Percentiles rank a stretch among this genome's conserved stretches.
Evolutionary conservation across 23 tunicate species (phyloP).

Genomic region (Halocynthia aurantium): DNA sequence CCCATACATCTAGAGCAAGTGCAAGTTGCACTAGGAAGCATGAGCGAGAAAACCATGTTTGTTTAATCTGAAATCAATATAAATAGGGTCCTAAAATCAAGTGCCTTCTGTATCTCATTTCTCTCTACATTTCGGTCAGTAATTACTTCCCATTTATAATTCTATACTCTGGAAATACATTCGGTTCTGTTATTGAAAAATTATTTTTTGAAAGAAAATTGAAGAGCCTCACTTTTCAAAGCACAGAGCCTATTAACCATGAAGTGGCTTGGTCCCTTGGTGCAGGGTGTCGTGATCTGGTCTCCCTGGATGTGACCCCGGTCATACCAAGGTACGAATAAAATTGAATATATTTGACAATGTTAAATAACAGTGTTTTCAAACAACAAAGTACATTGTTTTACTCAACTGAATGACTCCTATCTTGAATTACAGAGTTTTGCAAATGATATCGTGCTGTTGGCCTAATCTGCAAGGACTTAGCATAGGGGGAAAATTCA

Average conservation of each 20-base stretch:
- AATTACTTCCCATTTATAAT: background rate
- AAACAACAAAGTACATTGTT: background rate
- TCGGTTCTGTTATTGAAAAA: background rate
- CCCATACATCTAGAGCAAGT: too few species aligned
- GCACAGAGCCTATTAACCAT: conserved; percentile 52
- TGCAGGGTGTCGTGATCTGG: conserved; percentile 60
- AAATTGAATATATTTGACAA: background rate
- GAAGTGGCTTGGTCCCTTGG: conserved; percentile 85
- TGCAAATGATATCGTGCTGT: conserved; percentile 76
- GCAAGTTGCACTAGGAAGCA: too few species aligned
- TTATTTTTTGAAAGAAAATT: conserved; percentile 33
- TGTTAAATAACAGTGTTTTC: background rate
- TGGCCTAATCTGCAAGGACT: conserved; percentile 79
- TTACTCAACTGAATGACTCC: conserved; percentile 10
- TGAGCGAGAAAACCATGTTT: too few species aligned
- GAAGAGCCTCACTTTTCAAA: conserved; percentile 56
- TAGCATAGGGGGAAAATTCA: conserved; percentile 66
- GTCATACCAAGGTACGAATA: conserved; percentile 37
- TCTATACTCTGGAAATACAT: background rate
- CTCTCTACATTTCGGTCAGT: background rate
- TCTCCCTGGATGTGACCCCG: conserved; percentile 76
- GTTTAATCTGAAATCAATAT: too few species aligned
- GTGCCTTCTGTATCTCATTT: background rate
- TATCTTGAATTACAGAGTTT: conserved; percentile 54
- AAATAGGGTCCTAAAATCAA: background rate